Base-by-base conservation (phyloP, 2,888 invertebrate genomes). In the Macaria notata region DNA sequence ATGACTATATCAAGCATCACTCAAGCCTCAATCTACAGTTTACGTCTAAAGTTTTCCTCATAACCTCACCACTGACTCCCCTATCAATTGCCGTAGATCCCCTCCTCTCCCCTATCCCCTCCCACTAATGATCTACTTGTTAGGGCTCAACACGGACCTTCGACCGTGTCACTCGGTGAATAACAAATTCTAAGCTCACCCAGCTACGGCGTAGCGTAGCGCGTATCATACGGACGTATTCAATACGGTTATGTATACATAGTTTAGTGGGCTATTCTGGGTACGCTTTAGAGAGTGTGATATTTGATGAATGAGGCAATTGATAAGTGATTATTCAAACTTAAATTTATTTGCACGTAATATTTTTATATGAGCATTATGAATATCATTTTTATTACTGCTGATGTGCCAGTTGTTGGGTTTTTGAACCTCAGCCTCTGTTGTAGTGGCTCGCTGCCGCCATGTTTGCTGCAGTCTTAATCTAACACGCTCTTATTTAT, bases 71-170 rank as follows among this genome's bases (percentile, higher is more conserved):
- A 73, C 83, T 84, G 82, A 82, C 84, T 86, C 88, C 89, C 90
- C 88, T 89, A 88, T 88, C 89, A 86, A 86, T 88, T 84, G 86
- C 83, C 76, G 66, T 75, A 60, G 69, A 71, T 70, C 73, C 68
- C 63, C 50, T 48, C 63, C 54, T 68, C 63, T 58, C 70, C 73
- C 75, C 75, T 68, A 71, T 66, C 70, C 72, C 77, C 75, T 73
- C 76, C 79, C 80, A 88, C 90, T 90, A 91, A 88, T 88, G 90
- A 85, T 78, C 86, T 90, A 89, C 88, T 91, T 90, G 90, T 90
- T 89, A 87, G 81, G 86, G 85, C 88, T 89, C 87, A 83, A 74
- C 75, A 76, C 79, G 88, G 88, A 86, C 90, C 86, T 87, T 86
- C 80, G 81, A 63, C 83, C 82, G 83, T 86, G 88, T 86, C 84